A percentile compares a stretch with the other conserved stretches of the same genome.
Conservation (phyloP, 2,797 vertebrate species). For the Sebastes oblongus region DNA sequence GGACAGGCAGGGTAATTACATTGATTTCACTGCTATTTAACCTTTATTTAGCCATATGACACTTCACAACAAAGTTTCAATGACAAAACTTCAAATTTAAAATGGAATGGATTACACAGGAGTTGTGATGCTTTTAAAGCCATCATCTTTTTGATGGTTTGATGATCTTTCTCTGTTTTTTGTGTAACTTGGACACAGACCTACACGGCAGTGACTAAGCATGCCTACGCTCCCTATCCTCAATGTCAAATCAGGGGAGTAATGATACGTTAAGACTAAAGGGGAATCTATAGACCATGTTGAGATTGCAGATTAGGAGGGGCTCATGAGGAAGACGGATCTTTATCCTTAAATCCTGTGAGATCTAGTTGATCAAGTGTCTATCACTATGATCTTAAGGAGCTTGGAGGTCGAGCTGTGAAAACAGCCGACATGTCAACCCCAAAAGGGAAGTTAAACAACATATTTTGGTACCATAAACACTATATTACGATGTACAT, state of each 20-base stretch:
- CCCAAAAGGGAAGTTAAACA: not conserved
- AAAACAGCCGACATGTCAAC: constrained; percentile 28
- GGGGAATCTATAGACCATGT: constrained; percentile 3
- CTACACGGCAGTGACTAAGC: not conserved
- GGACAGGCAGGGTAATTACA: constrained; percentile 40
- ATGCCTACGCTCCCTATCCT: not conserved
- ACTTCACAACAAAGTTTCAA: constrained; percentile 31
- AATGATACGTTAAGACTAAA: not conserved
- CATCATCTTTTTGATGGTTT: not conserved
- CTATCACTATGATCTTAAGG: constrained; percentile 24
- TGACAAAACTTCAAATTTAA: constrained; percentile 6
- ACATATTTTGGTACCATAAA: not conserved
- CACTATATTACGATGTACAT: not conserved
- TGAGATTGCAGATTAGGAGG: not conserved
- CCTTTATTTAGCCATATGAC: constrained; percentile 38
- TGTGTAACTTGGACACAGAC: not conserved
- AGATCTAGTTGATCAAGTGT: constrained; percentile 17
- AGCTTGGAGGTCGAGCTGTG: constrained; percentile 26
- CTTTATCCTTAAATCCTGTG: constrained; percentile 32
- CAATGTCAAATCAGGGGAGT: not conserved
- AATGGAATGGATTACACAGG: not conserved
- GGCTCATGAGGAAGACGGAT: not conserved
- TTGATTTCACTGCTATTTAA: constrained; percentile 54
- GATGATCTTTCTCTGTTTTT: not conserved
- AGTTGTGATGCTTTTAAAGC: not conserved